Percentiles rank a stretch among this genome's conserved stretches.
These are phyloP conservation scores for Tortricodes alternella DNA, from an alignment of 2,888 invertebrate species.

Conservation along the genomic window DNA sequence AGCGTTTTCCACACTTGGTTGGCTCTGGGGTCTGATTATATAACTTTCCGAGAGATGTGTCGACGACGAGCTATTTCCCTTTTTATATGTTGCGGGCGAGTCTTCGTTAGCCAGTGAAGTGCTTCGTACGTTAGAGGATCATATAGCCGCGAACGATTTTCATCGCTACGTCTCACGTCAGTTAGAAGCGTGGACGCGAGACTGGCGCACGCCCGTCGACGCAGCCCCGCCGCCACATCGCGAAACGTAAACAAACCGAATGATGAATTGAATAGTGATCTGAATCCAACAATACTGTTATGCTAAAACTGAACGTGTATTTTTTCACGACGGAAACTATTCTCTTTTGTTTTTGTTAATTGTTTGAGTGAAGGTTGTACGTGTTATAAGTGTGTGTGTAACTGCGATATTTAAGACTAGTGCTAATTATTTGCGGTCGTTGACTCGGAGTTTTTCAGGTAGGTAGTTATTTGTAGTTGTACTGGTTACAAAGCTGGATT, in stretches of 20 bases:
- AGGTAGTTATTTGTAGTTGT: background rate
- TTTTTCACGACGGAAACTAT: conserved; percentile 1
- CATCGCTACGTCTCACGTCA: conserved; percentile 48
- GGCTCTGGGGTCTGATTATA: too few species aligned
- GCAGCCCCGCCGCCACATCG: conserved; percentile 38
- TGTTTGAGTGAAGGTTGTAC: conserved; percentile 11
- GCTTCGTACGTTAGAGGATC: too few species aligned
- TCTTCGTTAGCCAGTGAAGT: too few species aligned
- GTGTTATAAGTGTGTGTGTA: conserved; percentile 8
- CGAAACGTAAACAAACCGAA: conserved; percentile 59
- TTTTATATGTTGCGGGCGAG: too few species aligned
- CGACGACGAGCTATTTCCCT: too few species aligned
- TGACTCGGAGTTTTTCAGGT: conserved; percentile 28
- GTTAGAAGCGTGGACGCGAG: conserved; percentile 43
- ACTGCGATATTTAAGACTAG: conserved; percentile 14
- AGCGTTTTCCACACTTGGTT: conserved; percentile 63
- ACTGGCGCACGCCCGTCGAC: conserved; percentile 42
- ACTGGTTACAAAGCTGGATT: background rate
- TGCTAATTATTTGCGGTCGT: conserved; percentile 19
- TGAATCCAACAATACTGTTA: background rate
- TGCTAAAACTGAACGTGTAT: background rate
- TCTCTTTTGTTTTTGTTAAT: conserved; percentile 1
- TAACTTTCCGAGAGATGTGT: too few species aligned
- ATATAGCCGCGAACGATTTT: conserved; percentile 55
- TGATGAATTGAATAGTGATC: conserved; percentile 8